Evolutionary conservation across 2,888 invertebrate species (phyloP).

Genomic region (Rhorus exstirpatorius): DNA sequence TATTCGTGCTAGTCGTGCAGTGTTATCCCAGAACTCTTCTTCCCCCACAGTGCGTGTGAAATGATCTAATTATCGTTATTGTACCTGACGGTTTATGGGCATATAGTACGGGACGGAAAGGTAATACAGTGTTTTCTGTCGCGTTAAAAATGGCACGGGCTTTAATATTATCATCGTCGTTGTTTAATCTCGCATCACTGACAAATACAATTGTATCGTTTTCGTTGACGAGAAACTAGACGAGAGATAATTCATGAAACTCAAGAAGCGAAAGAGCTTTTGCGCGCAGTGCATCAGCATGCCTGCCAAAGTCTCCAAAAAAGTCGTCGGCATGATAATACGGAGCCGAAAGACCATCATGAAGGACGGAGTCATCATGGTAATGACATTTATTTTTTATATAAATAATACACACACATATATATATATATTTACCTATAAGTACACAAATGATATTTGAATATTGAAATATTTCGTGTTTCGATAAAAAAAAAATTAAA

Average conservation of each 20-base stretch:
- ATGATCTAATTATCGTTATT: conserved; percentile 4
- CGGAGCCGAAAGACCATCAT: conserved; percentile 94
- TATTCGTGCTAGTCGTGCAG: conserved; percentile 2
- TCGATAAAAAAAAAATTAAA: not conserved
- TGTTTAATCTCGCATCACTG: conserved; percentile 10
- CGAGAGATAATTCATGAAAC: conserved; percentile 82
- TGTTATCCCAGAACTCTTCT: not conserved
- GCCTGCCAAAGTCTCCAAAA: conserved; percentile 93
- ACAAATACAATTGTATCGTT: not conserved
- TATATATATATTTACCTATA: too few species aligned
- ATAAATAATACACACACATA: too few species aligned
- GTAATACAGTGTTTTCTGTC: conserved; percentile 54
- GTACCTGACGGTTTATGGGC: conserved; percentile 1
- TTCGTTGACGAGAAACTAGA: conserved; percentile 30
- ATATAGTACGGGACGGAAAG: conserved; percentile 24
- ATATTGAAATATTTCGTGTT: not conserved
- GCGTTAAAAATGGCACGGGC: conserved; percentile 66
- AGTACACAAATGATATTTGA: not conserved
- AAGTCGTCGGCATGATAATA: conserved; percentile 95
- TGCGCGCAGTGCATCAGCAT: conserved; percentile 86
- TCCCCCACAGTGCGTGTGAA: not conserved
- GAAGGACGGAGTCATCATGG: conserved; percentile 96
- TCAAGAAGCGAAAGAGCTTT: conserved; percentile 85
- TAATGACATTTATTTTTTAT: conserved; percentile 85
- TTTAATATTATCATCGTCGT: conserved; percentile 30